Conservation (phyloP, 2,888 invertebrate genomes). For the Chrysolina oricalcia region DNA sequence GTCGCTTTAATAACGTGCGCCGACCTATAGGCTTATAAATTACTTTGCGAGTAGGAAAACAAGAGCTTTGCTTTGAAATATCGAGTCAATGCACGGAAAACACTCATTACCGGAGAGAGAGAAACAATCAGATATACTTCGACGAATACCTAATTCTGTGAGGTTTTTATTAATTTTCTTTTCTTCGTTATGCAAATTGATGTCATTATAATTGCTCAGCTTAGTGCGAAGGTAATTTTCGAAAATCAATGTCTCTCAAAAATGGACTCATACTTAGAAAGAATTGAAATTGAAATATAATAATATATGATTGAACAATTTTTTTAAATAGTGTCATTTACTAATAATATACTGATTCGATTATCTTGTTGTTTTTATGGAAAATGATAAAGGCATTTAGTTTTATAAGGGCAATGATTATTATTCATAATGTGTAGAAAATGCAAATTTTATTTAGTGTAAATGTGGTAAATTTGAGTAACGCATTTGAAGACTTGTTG, state of each 20-base stretch:
- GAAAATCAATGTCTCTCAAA: neutral
- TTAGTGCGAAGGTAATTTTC: neutral
- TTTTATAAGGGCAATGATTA: no score
- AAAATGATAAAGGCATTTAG: no score
- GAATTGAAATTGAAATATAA: no score
- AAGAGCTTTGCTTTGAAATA: slow-evolving; percentile 33
- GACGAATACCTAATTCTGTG: slow-evolving; percentile 26
- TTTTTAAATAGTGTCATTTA: no score
- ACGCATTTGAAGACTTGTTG: no score
- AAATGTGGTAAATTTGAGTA: no score
- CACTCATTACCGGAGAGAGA: slow-evolving; percentile 38
- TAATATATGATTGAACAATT: no score
- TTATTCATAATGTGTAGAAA: no score
- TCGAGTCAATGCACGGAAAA: slow-evolving; percentile 48
- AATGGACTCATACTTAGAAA: no score
- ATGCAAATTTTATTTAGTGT: no score
- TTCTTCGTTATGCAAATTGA: neutral
- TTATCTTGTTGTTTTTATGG: no score
- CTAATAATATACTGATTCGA: no score
- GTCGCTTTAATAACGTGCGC: neutral
- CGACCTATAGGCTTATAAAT: slow-evolving; percentile 28
- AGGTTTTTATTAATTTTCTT: slow-evolving; percentile 6
- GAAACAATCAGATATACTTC: slow-evolving; percentile 28
- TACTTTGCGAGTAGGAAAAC: slow-evolving; percentile 23
- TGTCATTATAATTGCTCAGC: neutral